These are phyloP conservation scores for Dendrolimus houi DNA, from an alignment of 2,888 invertebrate genomes.

Conservation along the genomic window DNA sequence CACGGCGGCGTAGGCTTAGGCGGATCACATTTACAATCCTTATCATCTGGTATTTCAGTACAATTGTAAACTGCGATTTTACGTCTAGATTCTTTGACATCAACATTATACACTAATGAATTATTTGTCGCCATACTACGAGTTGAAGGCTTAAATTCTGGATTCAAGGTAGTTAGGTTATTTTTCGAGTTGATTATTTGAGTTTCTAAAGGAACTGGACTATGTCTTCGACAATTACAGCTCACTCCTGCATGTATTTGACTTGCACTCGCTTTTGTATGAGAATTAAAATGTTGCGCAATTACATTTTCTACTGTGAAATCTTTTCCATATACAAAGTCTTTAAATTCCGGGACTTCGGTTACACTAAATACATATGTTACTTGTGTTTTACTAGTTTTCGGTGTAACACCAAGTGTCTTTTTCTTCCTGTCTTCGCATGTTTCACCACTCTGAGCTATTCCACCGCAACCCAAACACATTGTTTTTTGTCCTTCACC, in stretches of 20 bases:
- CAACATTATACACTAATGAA: constrained; percentile 25
- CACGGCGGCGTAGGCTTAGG: constrained; percentile 53
- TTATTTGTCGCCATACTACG: constrained; percentile 21
- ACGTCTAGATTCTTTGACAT: constrained; percentile 20
- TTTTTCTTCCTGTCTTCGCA: constrained; percentile 44
- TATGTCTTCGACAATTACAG: constrained; percentile 23
- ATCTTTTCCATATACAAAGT: constrained; percentile 33
- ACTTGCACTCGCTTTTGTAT: constrained; percentile 6
- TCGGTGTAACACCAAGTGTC: constrained; percentile 39
- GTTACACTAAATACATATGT: constrained; percentile 38
- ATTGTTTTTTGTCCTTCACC: constrained; percentile 12
- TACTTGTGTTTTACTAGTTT: constrained; percentile 32
- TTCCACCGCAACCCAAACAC: constrained; percentile 48
- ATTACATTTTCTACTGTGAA: constrained; percentile 31
- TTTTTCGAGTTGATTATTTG: constrained; percentile 10
- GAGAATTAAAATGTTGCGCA: constrained; percentile 12
- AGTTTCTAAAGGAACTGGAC: constrained; percentile 8
- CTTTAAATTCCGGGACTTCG: constrained; percentile 31
- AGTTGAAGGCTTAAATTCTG: constrained; percentile 15
- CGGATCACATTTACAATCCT: constrained; percentile 58
- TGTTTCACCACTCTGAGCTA: constrained; percentile 34
- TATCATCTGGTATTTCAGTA: constrained; percentile 39
- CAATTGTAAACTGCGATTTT: constrained; percentile 33
- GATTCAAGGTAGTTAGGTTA: constrained; percentile 12
- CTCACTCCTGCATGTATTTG: constrained; percentile 13